Evolutionary conservation across 2,888 invertebrate genomes (phyloP), one percentile per base, ranked within the genome.

Genomic region (Megaustenia siamemsis): DNA sequence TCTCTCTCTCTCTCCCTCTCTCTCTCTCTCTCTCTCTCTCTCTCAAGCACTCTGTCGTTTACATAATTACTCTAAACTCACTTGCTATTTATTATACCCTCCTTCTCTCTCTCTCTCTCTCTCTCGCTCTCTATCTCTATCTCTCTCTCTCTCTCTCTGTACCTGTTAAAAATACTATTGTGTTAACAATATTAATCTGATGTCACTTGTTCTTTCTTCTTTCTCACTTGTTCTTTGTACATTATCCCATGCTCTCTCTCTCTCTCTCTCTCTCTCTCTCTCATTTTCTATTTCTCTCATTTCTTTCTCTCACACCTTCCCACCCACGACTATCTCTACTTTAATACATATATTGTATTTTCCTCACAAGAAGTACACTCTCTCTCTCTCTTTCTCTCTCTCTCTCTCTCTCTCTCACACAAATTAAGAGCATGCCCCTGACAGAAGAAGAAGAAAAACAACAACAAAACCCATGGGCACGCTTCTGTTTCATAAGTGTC

Each of bases 301-400:
- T 15, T 66, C 18, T 5, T 63, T 40, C 43, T 24, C 1, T 15
- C 8, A 8, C 18, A n/a, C 18, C 32, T 53, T 45, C n/a, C 28
- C n/a, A 4, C n/a, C 1, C 38, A 40, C 24, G 15, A 4, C 28
- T 43, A 40, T 73, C 40, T 21, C 40, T 38, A 8, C n/a, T 40
- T 21, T 18, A 24, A 40, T 24, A 6, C n/a, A n/a, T 38, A 12
- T 45, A 18, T 38, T 45, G 21, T 18, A 3, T 40, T 21, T 15
- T 38, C 28, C 24, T 12, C n/a, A 4, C 49, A 45, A 28, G 40
- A 18, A 12, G 45, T 49, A 6, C n/a, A 4, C 73, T 40, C 43
- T 38, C 21, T 73, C 43, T 40, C 18, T 73, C 73, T 73, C 38
- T 5, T 43, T 73, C 73, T 73, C 38, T 15, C 73, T 21, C 73